Conservation (phyloP, 1,140 invertebrate genomes). For the Dendrolimus punctatus region DNA sequence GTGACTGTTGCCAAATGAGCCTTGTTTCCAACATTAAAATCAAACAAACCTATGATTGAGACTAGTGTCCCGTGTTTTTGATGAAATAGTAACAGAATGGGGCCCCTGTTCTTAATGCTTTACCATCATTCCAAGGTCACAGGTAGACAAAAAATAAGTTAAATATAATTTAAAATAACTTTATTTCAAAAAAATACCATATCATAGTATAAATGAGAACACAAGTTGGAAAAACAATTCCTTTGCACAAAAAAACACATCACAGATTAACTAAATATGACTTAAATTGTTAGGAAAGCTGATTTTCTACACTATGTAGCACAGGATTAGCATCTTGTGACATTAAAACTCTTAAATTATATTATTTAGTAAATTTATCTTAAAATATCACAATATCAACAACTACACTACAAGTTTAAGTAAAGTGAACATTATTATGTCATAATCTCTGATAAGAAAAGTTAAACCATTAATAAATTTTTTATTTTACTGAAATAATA, state of each 20-base stretch:
- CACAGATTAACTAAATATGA: slow-evolving; percentile 57
- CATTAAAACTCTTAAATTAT: slow-evolving; percentile 32
- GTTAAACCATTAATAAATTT: not conserved
- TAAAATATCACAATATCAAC: slow-evolving; percentile 67
- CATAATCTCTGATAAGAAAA: slow-evolving; percentile 5
- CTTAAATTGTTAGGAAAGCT: slow-evolving; percentile 40
- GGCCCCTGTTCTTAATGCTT: too few species aligned
- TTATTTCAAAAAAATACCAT: slow-evolving; percentile 48
- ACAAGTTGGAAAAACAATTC: slow-evolving; percentile 49
- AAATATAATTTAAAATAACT: slow-evolving; percentile 48
- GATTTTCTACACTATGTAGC: slow-evolving; percentile 21
- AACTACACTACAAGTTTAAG: slow-evolving; percentile 40
- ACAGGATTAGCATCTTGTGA: slow-evolving; percentile 34
- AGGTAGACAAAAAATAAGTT: slow-evolving; percentile 9
- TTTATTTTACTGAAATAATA: not conserved
- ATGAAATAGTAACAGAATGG: too few species aligned
- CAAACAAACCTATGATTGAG: too few species aligned
- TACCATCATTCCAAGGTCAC: not conserved
- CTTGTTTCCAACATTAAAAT: too few species aligned
- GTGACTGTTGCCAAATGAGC: too few species aligned
- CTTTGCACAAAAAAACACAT: slow-evolving; percentile 41
- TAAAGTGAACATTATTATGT: slow-evolving; percentile 17
- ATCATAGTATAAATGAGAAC: slow-evolving; percentile 34
- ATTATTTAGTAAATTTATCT: slow-evolving; percentile 37
- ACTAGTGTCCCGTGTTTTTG: too few species aligned